These are phyloP conservation scores for Pyrrhosoma nymphula DNA, from an alignment of 2,888 invertebrate species.

Conservation along the genomic window DNA sequence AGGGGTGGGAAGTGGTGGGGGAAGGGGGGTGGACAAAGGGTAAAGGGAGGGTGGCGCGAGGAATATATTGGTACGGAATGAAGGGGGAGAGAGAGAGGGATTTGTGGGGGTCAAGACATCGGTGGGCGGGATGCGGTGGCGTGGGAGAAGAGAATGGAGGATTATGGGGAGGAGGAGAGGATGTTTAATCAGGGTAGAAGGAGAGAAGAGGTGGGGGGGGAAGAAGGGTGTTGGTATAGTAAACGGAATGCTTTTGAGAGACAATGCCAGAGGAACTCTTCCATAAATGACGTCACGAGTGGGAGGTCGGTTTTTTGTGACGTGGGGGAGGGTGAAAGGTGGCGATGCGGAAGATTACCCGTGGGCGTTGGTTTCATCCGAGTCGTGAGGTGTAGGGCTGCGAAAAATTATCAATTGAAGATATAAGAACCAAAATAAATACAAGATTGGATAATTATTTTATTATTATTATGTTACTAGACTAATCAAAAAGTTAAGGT, in stretches of 20 bases:
- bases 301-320: no score
- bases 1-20: not conserved
- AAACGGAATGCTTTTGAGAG: constrained; percentile 23
- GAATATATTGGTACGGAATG: constrained; percentile 1
- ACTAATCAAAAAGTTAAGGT: no score
- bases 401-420: no score
- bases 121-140: not conserved
- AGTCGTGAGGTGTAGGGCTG: not conserved
- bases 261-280: not conserved
- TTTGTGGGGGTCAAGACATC: not conserved
- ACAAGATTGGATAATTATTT: no score
- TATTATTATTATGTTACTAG: no score
- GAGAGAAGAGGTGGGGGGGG: not conserved
- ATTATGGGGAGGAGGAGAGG: not conserved
- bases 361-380: not conserved
- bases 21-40: not conserved
- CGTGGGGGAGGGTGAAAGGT: not conserved
- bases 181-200: not conserved
- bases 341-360: not conserved
- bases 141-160: not conserved
- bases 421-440: no score
- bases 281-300: not conserved
- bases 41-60: not conserved
- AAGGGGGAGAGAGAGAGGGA: not conserved
- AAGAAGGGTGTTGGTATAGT: constrained; percentile 37